These are phyloP conservation scores for Zonotrichia albicollis DNA, from an alignment of 2,797 vertebrate species.

Conservation along the genomic window DNA sequence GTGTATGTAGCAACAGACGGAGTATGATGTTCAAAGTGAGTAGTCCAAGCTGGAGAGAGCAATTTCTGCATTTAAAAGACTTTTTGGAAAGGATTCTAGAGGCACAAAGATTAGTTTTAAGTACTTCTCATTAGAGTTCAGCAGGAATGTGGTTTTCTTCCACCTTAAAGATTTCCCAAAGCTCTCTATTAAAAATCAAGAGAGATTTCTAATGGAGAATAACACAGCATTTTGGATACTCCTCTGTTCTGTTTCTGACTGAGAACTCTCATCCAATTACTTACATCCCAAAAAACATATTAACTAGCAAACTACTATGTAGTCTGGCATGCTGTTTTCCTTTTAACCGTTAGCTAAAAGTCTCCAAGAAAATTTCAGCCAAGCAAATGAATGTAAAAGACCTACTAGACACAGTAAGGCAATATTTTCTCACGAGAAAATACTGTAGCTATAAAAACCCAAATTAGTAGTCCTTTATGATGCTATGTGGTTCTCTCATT, in stretches of 20 bases:
- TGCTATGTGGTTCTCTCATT: background rate
- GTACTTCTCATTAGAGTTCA: background rate
- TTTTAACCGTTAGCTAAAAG: background rate
- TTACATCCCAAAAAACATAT: background rate
- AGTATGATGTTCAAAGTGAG: background rate
- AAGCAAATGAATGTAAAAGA: background rate
- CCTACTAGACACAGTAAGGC: background rate
- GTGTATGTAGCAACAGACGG: background rate
- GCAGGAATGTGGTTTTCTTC: background rate
- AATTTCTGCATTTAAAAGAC: background rate
- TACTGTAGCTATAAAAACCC: background rate
- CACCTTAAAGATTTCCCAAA: background rate
- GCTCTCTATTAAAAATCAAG: background rate
- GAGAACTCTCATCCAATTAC: background rate
- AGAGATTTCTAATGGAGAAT: background rate
- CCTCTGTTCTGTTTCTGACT: background rate
- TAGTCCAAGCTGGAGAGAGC: background rate
- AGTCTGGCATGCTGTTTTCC: background rate
- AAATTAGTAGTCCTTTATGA: background rate
- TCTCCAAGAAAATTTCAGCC: background rate
- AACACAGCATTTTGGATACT: background rate
- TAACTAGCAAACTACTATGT: background rate
- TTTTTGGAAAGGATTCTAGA: background rate
- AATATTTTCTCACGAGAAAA: background rate
- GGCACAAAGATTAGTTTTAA: background rate